Evolutionary conservation across 2,113 vertebrate species (phyloP).

Genomic region (Saguinus midas): DNA sequence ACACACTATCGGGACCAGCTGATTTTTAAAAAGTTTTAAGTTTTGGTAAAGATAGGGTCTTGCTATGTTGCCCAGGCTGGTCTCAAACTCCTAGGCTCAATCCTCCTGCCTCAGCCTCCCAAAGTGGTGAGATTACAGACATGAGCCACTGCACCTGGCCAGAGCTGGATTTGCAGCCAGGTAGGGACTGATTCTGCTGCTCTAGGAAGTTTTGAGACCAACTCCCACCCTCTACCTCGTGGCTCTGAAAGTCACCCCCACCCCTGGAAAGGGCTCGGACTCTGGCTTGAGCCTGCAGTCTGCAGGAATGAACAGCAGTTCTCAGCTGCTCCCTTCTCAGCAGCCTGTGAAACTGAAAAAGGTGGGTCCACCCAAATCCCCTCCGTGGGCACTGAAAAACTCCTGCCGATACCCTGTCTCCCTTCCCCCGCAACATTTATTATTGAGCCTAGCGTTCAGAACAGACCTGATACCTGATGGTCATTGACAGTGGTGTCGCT

Average conservation of each 20-base stretch:
- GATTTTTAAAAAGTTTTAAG: no score
- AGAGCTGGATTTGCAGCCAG: background rate
- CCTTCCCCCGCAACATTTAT: background rate
- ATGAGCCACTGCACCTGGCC: no score
- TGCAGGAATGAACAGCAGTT: background rate
- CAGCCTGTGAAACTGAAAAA: background rate
- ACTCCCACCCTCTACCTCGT: no score
- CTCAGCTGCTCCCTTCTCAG: background rate
- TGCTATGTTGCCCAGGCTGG: no score
- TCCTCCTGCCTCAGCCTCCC: no score
- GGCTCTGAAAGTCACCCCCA: background rate
- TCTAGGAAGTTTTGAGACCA: background rate
- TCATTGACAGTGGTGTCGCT: accelerated
- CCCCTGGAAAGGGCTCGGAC: background rate
- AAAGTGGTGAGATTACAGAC: no score
- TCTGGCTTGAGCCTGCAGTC: background rate
- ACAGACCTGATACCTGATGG: background rate
- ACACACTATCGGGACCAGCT: no score
- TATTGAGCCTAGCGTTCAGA: background rate
- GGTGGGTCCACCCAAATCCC: no score
- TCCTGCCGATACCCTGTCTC: background rate
- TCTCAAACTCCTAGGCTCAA: no score
- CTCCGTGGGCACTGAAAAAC: background rate
- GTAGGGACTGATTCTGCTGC: no score
- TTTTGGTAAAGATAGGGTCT: no score